phyloP scores from a whole-genome alignment of 2,797 vertebrate genomes.

The Ataeniobius toweri region DNA sequence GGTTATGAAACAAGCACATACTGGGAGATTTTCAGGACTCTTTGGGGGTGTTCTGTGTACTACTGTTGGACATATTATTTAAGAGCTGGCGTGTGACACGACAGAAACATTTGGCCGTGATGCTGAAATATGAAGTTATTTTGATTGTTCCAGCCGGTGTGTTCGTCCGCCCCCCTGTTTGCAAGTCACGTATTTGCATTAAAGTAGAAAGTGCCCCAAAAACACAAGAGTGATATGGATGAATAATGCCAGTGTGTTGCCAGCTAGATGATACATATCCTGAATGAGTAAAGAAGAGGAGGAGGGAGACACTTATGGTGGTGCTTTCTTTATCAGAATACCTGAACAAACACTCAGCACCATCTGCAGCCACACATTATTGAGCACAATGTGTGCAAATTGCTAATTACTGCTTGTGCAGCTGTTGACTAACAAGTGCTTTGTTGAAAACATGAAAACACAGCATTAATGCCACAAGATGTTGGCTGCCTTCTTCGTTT shows the following conservation, averaged over 20 bases:
- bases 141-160: slow-evolving; percentile 40
- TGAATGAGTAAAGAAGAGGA: slow-evolving; percentile 47
- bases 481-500: background rate
- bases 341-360: slow-evolving; percentile 31
- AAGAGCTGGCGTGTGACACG: slow-evolving; percentile 33
- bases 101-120: slow-evolving; percentile 38
- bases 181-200: slow-evolving; percentile 51
- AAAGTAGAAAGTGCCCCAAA: slow-evolving; percentile 40
- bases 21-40: slow-evolving; percentile 33
- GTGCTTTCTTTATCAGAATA: slow-evolving; percentile 18
- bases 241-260: slow-evolving; percentile 62
- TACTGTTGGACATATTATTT: slow-evolving; percentile 25
- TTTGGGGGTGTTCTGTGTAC: slow-evolving; percentile 25
- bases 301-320: slow-evolving; percentile 29
- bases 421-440: slow-evolving; percentile 41
- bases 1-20: background rate
- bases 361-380: slow-evolving; percentile 49
- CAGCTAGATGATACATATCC: slow-evolving; percentile 44
- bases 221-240: slow-evolving; percentile 27
- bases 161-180: slow-evolving; percentile 20
- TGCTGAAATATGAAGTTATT: slow-evolving; percentile 36
- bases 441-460: slow-evolving; percentile 25
- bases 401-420: slow-evolving; percentile 59
- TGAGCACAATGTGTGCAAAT: slow-evolving; percentile 38
- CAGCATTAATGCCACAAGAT: slow-evolving; percentile 2